Evolutionary conservation across 2,113 vertebrate species (phyloP).

Genomic region (Tupaia tana): DNA sequence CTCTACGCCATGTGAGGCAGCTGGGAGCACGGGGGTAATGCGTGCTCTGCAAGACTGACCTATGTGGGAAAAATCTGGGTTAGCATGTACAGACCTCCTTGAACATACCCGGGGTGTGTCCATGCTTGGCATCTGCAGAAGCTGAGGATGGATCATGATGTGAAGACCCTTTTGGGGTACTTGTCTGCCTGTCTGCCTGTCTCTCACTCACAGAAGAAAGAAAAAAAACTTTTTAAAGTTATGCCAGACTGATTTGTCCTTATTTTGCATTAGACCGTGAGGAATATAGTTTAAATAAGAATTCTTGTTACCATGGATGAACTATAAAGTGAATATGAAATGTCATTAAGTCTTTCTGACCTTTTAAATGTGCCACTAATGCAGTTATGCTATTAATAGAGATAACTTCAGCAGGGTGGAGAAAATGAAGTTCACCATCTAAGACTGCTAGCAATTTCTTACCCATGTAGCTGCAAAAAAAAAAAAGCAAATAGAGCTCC

Average conservation of each 20-base stretch:
- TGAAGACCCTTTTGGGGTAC: no score
- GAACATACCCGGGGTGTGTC: no score
- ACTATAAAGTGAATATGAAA: slow-evolving; percentile 28
- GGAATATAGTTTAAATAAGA: background rate
- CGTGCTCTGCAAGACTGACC: no score
- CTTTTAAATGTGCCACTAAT: slow-evolving; percentile 10
- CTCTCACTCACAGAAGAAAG: no score
- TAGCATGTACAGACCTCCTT: no score
- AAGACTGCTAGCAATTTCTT: background rate
- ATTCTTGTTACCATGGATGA: background rate
- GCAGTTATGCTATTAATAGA: background rate
- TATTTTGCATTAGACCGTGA: background rate
- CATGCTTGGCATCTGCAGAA: no score
- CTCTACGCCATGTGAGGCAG: no score
- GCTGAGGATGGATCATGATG: no score
- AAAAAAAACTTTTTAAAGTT: background rate
- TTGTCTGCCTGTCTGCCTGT: no score
- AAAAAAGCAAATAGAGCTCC: background rate
- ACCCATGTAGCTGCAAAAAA: background rate
- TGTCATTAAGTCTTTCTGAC: slow-evolving; percentile 13
- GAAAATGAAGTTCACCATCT: background rate
- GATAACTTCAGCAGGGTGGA: background rate
- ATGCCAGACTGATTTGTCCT: background rate
- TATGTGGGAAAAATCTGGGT: no score
- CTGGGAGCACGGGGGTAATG: no score